phyloP scores from a whole-genome alignment of 2,797 vertebrate species.

The Delichon dasypus region DNA sequence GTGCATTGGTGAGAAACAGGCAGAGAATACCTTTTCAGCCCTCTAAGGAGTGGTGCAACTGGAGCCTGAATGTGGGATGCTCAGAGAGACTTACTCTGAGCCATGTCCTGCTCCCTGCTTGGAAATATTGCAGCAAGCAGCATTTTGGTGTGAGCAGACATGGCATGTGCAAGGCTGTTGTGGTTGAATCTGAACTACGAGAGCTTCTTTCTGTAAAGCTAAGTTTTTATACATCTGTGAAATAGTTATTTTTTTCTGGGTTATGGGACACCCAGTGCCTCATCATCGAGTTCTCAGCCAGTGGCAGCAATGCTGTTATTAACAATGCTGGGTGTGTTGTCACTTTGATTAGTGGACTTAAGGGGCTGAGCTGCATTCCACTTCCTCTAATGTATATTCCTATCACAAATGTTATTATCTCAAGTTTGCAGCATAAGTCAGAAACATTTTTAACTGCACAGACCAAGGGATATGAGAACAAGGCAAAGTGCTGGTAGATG shows the following conservation, averaged over 20 bases:
- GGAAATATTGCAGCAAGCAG: background rate
- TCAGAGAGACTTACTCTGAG: background rate
- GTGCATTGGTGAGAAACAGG: background rate
- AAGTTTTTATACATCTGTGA: background rate
- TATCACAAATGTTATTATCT: background rate
- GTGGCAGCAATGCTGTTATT: background rate
- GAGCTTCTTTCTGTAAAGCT: background rate
- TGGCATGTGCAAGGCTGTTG: background rate
- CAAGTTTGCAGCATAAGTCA: background rate
- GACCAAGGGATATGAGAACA: background rate
- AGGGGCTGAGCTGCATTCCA: background rate
- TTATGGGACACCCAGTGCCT: background rate
- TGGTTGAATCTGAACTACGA: background rate
- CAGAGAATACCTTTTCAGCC: background rate
- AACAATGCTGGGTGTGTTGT: background rate
- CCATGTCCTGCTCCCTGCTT: background rate
- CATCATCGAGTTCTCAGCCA: accelerated
- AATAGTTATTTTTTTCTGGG: background rate
- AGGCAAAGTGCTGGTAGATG: background rate
- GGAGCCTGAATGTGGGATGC: background rate
- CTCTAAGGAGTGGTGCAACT: background rate
- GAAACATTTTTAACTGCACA: background rate
- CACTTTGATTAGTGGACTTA: background rate
- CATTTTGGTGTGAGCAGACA: background rate
- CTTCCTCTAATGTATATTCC: background rate